Base-by-base conservation (phyloP, 2,888 invertebrate genomes). In the Brachyptera putata region DNA sequence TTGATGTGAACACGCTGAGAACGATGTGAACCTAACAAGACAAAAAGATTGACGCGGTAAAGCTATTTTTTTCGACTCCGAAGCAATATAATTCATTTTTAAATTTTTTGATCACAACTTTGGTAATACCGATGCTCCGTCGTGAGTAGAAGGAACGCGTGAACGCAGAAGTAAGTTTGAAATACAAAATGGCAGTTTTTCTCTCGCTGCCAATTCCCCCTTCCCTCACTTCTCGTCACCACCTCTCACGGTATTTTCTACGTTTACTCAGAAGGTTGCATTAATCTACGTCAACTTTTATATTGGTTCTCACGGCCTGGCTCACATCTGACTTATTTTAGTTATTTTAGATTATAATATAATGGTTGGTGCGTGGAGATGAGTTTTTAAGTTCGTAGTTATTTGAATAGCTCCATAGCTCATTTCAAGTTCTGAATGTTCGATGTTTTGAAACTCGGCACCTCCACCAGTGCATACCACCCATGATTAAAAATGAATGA, bases 281-380 rank as follows among this genome's bases (percentile, higher is more conserved):
- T n/a, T 53, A 36, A 36, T 53, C 30, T 36, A 18, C 34, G 53
- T 53, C 53, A 53, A 36, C 53, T 36, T 5, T 36, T 36, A 53
- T 53, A 53, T 53, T 53, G 53, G 53, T 16, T 21, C 34, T 53
- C 34, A 53, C 53, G 46, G 46, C n/a, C 11, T 24, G 46, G 21
- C 24, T 13, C 53, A 53, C 53, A 34, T 30, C 30, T 30, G 30
- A 30, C 30, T 30, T 30, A n/a, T n/a, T n/a, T n/a, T n/a, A n/a
- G n/a, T n/a, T n/a, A n/a, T n/a, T n/a, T n/a, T n/a, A n/a, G n/a
- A n/a, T n/a, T n/a, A n/a, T n/a, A n/a, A n/a, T n/a, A n/a, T n/a
- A n/a, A n/a, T n/a, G n/a, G n/a, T n/a, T n/a, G n/a, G n/a, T n/a
- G n/a, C n/a, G n/a, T n/a, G n/a, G n/a, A n/a, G n/a, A n/a, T n/a